Evolutionary conservation across 2,888 invertebrate genomes (phyloP).

Genomic region (Scaptomyza tumidula): DNA sequence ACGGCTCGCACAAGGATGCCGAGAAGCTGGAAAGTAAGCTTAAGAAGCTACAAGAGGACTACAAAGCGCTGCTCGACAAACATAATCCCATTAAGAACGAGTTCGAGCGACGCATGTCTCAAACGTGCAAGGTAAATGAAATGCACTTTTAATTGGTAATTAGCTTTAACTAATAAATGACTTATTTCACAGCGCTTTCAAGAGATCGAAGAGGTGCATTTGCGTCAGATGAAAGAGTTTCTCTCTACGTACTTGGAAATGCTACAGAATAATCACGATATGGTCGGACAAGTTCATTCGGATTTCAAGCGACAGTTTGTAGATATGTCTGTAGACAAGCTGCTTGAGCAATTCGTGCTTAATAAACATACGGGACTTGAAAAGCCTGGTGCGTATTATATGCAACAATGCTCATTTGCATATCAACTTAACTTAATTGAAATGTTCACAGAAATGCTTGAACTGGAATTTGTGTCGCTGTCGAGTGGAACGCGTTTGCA

Average conservation of each 20-base stretch:
- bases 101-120: slow-evolving; percentile 98
- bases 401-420: background rate
- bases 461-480: slow-evolving; percentile 81
- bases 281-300: slow-evolving; percentile 96
- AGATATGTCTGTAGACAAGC: slow-evolving; percentile 95
- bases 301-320: slow-evolving; percentile 96
- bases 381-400: slow-evolving; percentile 89
- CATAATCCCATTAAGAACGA: slow-evolving; percentile 95
- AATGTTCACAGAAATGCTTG: slow-evolving; percentile 79
- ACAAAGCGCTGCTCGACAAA: slow-evolving; percentile 95
- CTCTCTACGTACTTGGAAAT: slow-evolving; percentile 94
- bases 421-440: slow-evolving; percentile 1
- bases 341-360: slow-evolving; percentile 95
- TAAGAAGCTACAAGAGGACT: slow-evolving; percentile 98
- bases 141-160: background rate
- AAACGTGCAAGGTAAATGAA: slow-evolving; percentile 90
- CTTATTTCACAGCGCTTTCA: slow-evolving; percentile 90
- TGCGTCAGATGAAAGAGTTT: slow-evolving; percentile 98
- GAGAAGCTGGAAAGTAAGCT: slow-evolving; percentile 97
- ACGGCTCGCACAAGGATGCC: slow-evolving; percentile 93
- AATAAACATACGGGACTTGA: slow-evolving; percentile 97
- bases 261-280: slow-evolving; percentile 94
- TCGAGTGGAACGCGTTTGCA: slow-evolving; percentile 71
- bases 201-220: slow-evolving; percentile 96
- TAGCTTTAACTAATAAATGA: background rate